Percentiles rank a stretch among this genome's conserved stretches.
phyloP scores from a whole-genome alignment of 2,797 vertebrate genomes.

The Smutsia temminckii region DNA sequence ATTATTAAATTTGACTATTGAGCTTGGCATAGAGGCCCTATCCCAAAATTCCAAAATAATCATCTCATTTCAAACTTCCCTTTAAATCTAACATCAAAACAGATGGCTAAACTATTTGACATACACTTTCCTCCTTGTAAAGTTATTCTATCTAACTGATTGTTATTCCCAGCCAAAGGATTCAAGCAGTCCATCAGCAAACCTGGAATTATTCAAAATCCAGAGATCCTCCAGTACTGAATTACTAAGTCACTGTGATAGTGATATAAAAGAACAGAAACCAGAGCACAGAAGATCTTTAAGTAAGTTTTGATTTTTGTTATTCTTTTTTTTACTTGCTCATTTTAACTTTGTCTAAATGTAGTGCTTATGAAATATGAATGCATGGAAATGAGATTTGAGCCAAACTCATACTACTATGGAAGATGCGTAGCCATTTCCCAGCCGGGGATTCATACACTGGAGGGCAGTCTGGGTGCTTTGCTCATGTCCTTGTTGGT shows the following conservation, averaged over 20 bases:
- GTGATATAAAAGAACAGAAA: conserved; percentile 90
- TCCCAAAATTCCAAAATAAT: conserved; percentile 27
- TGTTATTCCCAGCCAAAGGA: conserved; percentile 83
- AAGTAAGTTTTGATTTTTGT: conserved; percentile 86
- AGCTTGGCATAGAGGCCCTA: background rate
- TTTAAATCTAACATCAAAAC: conserved; percentile 44
- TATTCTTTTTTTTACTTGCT: conserved; percentile 66
- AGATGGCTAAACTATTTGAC: background rate
- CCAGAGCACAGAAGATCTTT: conserved; percentile 93
- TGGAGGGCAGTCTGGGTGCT: conserved; percentile 56
- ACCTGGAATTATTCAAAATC: conserved; percentile 83
- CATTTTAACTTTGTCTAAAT: conserved; percentile 64
- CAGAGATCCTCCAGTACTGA: conserved; percentile 92
- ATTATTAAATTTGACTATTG: background rate
- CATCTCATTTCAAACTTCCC: conserved; percentile 6
- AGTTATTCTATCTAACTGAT: conserved; percentile 48
- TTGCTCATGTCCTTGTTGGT: conserved; percentile 38
- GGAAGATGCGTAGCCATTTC: conserved; percentile 47
- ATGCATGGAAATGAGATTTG: conserved; percentile 57
- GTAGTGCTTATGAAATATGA: conserved; percentile 70
- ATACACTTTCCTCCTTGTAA: conserved; percentile 10
- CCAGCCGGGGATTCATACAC: background rate
- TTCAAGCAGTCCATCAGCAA: conserved; percentile 76
- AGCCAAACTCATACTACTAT: conserved; percentile 50
- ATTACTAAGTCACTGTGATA: conserved; percentile 86